These are phyloP conservation scores for Pantherophis guttatus DNA, from an alignment of 2,113 vertebrate genomes.

Conservation along the genomic window DNA sequence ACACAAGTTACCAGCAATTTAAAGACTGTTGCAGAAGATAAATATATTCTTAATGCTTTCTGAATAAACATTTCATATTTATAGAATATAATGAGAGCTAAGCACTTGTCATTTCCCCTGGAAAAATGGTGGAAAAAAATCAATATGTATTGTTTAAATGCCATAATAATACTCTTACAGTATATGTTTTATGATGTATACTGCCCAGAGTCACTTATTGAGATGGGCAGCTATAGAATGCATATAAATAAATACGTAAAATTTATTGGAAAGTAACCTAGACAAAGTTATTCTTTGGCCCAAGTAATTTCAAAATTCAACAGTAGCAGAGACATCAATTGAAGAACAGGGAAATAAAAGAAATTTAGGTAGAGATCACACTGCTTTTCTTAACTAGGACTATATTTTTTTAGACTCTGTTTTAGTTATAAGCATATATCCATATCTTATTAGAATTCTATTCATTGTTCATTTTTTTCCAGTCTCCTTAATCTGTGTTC, in stretches of 20 bases:
- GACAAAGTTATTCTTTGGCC: background rate
- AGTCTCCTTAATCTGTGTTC: slow-evolving; percentile 96
- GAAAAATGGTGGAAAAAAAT: background rate
- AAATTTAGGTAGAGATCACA: background rate
- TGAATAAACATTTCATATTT: background rate
- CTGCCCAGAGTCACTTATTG: background rate
- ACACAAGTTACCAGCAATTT: background rate
- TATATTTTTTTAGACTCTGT: background rate
- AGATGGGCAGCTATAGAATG: background rate
- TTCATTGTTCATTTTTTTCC: slow-evolving; percentile 15
- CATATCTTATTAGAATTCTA: slow-evolving; percentile 9
- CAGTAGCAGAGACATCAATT: background rate
- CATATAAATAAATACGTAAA: background rate
- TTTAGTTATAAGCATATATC: background rate
- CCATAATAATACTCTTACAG: background rate
- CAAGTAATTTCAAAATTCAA: background rate
- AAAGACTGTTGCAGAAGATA: background rate
- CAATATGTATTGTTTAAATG: background rate
- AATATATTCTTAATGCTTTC: background rate
- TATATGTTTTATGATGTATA: background rate
- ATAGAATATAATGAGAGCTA: background rate
- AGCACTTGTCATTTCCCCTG: background rate
- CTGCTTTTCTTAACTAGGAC: background rate
- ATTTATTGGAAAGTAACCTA: background rate
- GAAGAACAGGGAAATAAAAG: background rate